Percentiles rank a stretch among this genome's conserved stretches.
These are phyloP conservation scores for Calidris pygmaea DNA, from an alignment of 2,113 vertebrate genomes.

Conservation along the genomic window DNA sequence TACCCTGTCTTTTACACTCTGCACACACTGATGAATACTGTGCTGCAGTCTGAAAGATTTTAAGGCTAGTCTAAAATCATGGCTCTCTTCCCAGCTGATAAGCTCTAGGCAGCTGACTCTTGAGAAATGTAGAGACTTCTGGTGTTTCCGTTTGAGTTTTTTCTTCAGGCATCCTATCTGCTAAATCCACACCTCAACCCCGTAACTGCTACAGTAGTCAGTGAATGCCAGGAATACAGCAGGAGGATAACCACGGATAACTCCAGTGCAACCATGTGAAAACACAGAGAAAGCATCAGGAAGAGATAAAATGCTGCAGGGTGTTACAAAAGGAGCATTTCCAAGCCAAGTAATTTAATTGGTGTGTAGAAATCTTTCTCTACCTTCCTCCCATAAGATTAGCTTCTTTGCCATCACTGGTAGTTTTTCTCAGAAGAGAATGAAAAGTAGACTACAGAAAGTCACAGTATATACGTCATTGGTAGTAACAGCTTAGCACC, in stretches of 20 bases:
- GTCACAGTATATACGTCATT: background rate
- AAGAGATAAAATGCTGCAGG: background rate
- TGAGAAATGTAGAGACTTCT: background rate
- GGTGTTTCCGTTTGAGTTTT: background rate
- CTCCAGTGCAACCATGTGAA: background rate
- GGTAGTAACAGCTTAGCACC: background rate
- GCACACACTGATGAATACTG: background rate
- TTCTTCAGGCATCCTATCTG: background rate
- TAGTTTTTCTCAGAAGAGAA: background rate
- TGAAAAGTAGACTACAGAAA: background rate
- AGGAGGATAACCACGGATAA: background rate
- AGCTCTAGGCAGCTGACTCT: background rate
- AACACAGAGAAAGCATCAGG: background rate
- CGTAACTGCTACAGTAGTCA: background rate
- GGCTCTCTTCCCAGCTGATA: background rate
- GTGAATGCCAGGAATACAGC: background rate
- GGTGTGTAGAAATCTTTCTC: background rate
- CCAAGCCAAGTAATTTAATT: background rate
- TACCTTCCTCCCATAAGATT: background rate
- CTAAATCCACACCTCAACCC: background rate
- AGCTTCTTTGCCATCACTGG: background rate
- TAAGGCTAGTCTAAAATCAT: background rate
- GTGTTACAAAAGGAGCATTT: background rate
- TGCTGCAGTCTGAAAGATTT: background rate
- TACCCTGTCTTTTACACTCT: background rate